Conservation (phyloP, 2,888 invertebrate species). For the Rhabditophanes sp. region DNA sequence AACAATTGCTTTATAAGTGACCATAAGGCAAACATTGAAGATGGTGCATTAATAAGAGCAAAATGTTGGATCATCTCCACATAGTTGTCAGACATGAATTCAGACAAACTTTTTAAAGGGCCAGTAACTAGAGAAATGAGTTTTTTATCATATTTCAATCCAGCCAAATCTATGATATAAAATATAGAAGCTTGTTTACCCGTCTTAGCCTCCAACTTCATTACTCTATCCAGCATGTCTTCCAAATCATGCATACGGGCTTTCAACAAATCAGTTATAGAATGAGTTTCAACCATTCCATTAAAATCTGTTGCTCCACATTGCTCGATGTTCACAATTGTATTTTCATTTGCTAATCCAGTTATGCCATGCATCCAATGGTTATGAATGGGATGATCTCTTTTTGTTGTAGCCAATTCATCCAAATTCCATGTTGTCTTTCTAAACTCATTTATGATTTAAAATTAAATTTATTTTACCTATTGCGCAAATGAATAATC, state of each 20-base stretch:
- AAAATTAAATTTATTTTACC: conserved; percentile 4
- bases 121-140: conserved; percentile 30
- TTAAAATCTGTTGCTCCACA: conserved; percentile 28
- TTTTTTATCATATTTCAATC: conserved; percentile 27
- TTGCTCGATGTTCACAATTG: conserved; percentile 35
- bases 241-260: conserved; percentile 30
- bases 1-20: conserved; percentile 25
- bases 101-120: conserved; percentile 24
- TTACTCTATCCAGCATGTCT: conserved; percentile 25
- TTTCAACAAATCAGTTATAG: conserved; percentile 28
- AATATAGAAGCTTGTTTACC: conserved; percentile 34
- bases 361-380: conserved; percentile 33
- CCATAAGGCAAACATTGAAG: conserved; percentile 26
- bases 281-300: conserved; percentile 29
- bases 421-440: conserved; percentile 26
- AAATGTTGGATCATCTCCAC: conserved; percentile 38
- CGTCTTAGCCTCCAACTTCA: conserved; percentile 29
- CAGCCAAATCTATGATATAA: conserved; percentile 35
- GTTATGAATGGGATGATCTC: conserved; percentile 28
- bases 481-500: conserved; percentile 20
- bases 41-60: conserved; percentile 30
- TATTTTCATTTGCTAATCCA: conserved; percentile 19
- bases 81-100: conserved; percentile 39
- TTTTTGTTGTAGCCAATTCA: conserved; percentile 14
- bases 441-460: conserved; percentile 9